Percentiles rank a stretch among this genome's conserved stretches.
phyloP scores from a whole-genome alignment of 2,113 vertebrate species.

The Octodon degus region DNA sequence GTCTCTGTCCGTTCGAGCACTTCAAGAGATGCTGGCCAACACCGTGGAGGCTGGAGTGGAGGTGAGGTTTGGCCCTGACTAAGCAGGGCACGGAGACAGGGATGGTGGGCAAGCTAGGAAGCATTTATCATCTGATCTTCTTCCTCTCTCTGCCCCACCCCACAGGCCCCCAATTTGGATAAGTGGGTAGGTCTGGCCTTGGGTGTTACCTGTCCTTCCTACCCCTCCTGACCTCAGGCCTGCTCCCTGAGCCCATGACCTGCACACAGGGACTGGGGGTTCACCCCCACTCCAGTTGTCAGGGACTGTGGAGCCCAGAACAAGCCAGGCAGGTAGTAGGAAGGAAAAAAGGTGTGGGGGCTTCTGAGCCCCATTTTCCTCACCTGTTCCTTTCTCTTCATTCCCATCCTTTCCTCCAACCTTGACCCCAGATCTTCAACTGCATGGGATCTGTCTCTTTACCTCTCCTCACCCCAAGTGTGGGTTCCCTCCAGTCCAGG shows the following conservation, averaged over 20 bases:
- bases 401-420: not conserved
- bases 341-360: slow-evolving; percentile 47
- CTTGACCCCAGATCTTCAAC: slow-evolving; percentile 38
- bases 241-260: slow-evolving; percentile 60
- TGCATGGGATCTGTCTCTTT: slow-evolving; percentile 73
- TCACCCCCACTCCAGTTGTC: slow-evolving; percentile 41
- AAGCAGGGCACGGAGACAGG: not conserved
- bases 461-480: not conserved
- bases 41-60: slow-evolving; percentile 84
- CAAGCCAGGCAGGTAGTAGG: slow-evolving; percentile 69
- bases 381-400: slow-evolving; percentile 4
- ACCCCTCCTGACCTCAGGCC: slow-evolving; percentile 56
- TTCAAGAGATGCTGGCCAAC: slow-evolving; percentile 93
- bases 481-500: not conserved
- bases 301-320: slow-evolving; percentile 64
- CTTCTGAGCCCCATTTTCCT: not conserved
- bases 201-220: slow-evolving; percentile 70
- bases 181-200: slow-evolving; percentile 87
- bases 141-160: slow-evolving; percentile 80
- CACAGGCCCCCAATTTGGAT: slow-evolving; percentile 88
- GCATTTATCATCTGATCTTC: slow-evolving; percentile 76
- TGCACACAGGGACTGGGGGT: slow-evolving; percentile 59
- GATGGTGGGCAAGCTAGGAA: not conserved
- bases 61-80: slow-evolving; percentile 43
- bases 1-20: slow-evolving; percentile 93